Evolutionary conservation across 2,888 invertebrate genomes (phyloP).

Genomic region (Furcula furcula): DNA sequence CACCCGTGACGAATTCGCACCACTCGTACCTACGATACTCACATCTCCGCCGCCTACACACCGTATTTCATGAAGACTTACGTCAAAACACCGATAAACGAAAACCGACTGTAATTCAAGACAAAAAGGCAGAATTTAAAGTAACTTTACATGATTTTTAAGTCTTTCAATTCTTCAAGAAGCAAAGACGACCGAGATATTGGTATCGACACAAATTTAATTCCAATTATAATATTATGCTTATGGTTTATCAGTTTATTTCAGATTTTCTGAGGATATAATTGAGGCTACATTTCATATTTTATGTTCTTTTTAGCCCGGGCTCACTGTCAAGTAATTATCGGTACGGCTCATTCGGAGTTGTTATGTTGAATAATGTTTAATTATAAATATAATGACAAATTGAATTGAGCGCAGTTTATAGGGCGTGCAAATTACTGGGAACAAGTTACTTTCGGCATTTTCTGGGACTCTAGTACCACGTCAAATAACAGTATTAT

Average conservation of each 20-base stretch:
- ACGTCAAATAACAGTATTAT: too few species aligned
- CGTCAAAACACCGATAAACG: constrained; percentile 6
- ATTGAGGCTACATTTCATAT: constrained; percentile 21
- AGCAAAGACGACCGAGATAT: constrained; percentile 59
- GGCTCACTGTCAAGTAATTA: not conserved
- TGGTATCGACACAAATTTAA: constrained; percentile 67
- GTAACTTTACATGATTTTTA: constrained; percentile 1
- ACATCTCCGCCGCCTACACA: constrained; percentile 18
- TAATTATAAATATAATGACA: constrained; percentile 4
- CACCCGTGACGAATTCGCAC: constrained; percentile 80
- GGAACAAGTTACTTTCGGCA: not conserved
- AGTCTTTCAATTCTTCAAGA: constrained; percentile 15
- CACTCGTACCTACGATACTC: constrained; percentile 37
- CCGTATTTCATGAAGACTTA: constrained; percentile 29
- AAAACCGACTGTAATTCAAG: constrained; percentile 25
- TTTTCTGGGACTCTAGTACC: too few species aligned
- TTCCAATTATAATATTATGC: constrained; percentile 65
- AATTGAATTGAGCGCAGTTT: constrained; percentile 7
- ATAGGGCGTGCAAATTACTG: not conserved
- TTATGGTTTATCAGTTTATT: constrained; percentile 51
- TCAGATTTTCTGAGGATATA: constrained; percentile 33
- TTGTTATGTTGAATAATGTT: not conserved
- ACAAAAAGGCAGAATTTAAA: constrained; percentile 16
- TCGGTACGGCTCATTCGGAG: not conserved
- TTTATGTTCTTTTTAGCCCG: constrained; percentile 8